A percentile compares a stretch with the other conserved stretches of the same genome.
Conservation (phyloP, 2,888 invertebrate species). For the Campoletis raptor region DNA sequence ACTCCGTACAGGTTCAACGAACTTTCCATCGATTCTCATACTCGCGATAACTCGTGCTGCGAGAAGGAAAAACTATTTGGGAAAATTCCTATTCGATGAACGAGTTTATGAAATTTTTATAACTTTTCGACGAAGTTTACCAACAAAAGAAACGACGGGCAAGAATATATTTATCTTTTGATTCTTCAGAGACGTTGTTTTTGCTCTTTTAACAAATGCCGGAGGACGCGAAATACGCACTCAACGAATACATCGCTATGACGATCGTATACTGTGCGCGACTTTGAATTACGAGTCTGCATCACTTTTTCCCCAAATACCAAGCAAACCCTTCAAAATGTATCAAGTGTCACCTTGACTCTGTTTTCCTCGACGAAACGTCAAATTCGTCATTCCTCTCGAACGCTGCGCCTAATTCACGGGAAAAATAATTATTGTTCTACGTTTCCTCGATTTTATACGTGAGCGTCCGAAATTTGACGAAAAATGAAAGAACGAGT, state of each 20-base stretch:
- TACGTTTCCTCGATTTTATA: background rate
- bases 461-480: no score
- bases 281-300: background rate
- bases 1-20: conserved; percentile 1
- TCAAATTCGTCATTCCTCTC: background rate
- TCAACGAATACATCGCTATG: background rate
- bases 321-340: background rate
- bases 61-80: background rate
- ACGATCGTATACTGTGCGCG: no score
- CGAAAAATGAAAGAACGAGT: no score
- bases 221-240: background rate
- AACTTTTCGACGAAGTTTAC: background rate
- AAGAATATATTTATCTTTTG: background rate
- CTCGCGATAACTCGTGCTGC: background rate
- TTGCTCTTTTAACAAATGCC: background rate
- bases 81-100: background rate
- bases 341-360: background rate
- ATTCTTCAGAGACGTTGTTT: background rate
- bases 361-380: background rate
- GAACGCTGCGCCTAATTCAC: background rate
- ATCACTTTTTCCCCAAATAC: background rate
- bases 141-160: background rate
- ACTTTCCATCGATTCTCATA: conserved; percentile 24
- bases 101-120: background rate
- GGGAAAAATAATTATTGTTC: background rate